Conservation (phyloP, 1,140 invertebrate species). For the Atta texana region DNA sequence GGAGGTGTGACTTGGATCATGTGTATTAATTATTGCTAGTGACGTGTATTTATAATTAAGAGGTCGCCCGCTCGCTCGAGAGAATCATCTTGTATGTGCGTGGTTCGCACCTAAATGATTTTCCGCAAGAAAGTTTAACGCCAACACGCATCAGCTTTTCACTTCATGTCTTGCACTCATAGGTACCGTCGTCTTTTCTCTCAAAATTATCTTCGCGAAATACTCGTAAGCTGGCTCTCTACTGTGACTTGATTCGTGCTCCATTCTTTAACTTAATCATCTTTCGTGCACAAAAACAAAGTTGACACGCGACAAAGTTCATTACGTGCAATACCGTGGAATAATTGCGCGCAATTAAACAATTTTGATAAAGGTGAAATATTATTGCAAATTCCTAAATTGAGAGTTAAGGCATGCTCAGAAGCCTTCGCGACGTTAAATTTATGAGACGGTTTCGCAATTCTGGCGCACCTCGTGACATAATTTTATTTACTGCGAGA, state of each 20-base stretch:
- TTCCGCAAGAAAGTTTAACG: conserved; percentile 37
- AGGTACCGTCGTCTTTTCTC: not conserved
- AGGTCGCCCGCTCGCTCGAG: conserved; percentile 18
- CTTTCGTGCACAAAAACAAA: not conserved
- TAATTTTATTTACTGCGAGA: conserved; percentile 45
- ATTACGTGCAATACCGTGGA: not conserved
- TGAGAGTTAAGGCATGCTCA: not conserved
- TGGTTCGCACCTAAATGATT: conserved; percentile 30
- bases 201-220: conserved; percentile 1
- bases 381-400: conserved; percentile 41
- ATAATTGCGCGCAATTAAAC: conserved; percentile 42
- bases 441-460: conserved; percentile 56
- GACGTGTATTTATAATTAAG: conserved; percentile 72
- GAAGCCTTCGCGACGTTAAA: conserved; percentile 52
- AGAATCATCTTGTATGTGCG: not conserved
- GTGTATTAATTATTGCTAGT: conserved; percentile 69
- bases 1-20: conserved; percentile 27
- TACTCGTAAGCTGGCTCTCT: not conserved
- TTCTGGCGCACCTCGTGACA: conserved; percentile 26
- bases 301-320: conserved; percentile 16
- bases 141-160: conserved; percentile 4
- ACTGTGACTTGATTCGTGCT: not conserved
- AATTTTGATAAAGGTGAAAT: conserved; percentile 34
- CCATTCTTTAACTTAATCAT: conserved; percentile 8
- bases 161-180: not conserved